Base-by-base conservation (phyloP, 1,140 invertebrate species). In the Ctenoplectra terminalis region DNA sequence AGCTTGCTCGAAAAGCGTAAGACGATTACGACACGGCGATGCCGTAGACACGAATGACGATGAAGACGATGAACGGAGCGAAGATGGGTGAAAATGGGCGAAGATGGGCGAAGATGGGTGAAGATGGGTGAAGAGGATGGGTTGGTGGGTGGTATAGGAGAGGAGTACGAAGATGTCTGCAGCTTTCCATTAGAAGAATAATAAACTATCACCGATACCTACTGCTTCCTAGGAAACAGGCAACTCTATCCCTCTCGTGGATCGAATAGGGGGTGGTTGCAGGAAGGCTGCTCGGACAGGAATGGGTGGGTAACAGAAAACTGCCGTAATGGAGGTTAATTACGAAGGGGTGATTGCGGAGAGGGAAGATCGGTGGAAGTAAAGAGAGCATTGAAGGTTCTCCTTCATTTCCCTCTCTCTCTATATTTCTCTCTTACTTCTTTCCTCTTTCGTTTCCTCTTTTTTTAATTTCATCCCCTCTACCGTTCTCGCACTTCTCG, bases 291-390 rank as follows among this genome's bases (percentile, higher is more conserved):
- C 37, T 26, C 54, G 29, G 37, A 40, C 48, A 26, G 63, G 34
- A 70, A 54, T n/a, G 73, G 67, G 37, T 54, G 76, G 69, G 75
- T 69, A 82, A 86, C 80, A 82, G 88, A 89, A 89, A 89, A 89
- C 83, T 88, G 76, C 70, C 70, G 82, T 91, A 91, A 91, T 92
- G 87, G 87, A 90, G 87, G 90, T 92, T 92, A 91, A 92, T 92
- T 91, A 90, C 84, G 84, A 85, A 85, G 82, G 86, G 84, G 71
- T 83, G 77, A 85, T 81, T 81, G 84, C 69, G 73, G 77, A 80
- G 64, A 80, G 70, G 74, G 71, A 64, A 71, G 82, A 82, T 67
- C 46, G 77, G 50, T 75, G 71, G 61, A 64, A 79, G 58, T 60
- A 60, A 69, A 83, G 43, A 76, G 75, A 87, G 81, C 67, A 89